These are phyloP conservation scores for Chromis chromis DNA, from an alignment of 2,797 vertebrate genomes.

Conservation along the genomic window DNA sequence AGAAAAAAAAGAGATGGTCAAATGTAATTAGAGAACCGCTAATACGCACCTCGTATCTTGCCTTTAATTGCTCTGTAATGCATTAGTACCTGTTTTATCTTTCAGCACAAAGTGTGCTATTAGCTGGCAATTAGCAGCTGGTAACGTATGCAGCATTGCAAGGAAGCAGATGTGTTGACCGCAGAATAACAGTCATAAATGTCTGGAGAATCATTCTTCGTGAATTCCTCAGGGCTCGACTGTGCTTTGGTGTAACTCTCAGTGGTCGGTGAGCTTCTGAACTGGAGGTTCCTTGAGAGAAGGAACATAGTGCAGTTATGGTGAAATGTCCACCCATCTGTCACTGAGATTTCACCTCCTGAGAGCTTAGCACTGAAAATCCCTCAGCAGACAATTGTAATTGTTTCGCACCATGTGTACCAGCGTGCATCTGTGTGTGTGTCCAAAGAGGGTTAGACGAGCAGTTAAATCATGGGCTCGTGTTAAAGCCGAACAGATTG, in stretches of 20 bases:
- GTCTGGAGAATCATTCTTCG: background rate
- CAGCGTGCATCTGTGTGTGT: slow-evolving; percentile 24
- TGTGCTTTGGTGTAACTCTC: slow-evolving; percentile 2
- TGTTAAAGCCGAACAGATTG: background rate
- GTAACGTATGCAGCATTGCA: slow-evolving; percentile 12
- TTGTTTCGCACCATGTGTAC: slow-evolving; percentile 57
- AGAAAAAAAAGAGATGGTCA: background rate
- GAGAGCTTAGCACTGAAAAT: slow-evolving; percentile 69
- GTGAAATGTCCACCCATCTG: slow-evolving; percentile 70
- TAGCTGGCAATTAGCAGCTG: slow-evolving; percentile 30
- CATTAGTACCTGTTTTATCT: slow-evolving; percentile 13
- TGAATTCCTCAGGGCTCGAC: slow-evolving; percentile 19
- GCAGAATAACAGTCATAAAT: background rate
- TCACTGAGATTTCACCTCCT: slow-evolving; percentile 67
- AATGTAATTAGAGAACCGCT: slow-evolving; percentile 20
- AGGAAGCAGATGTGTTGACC: slow-evolving; percentile 22
- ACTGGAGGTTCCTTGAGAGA: slow-evolving; percentile 38
- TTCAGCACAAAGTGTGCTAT: slow-evolving; percentile 19
- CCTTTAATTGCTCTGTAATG: slow-evolving; percentile 15
- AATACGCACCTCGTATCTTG: slow-evolving; percentile 1
- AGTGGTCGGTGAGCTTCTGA: slow-evolving; percentile 40
- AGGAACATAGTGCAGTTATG: slow-evolving; percentile 44
- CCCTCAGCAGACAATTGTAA: slow-evolving; percentile 65
- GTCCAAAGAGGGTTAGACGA: background rate
- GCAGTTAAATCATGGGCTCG: background rate